Evolutionary conservation across 1,140 invertebrate species (phyloP).

Genomic region (Bombyx mandarina): DNA sequence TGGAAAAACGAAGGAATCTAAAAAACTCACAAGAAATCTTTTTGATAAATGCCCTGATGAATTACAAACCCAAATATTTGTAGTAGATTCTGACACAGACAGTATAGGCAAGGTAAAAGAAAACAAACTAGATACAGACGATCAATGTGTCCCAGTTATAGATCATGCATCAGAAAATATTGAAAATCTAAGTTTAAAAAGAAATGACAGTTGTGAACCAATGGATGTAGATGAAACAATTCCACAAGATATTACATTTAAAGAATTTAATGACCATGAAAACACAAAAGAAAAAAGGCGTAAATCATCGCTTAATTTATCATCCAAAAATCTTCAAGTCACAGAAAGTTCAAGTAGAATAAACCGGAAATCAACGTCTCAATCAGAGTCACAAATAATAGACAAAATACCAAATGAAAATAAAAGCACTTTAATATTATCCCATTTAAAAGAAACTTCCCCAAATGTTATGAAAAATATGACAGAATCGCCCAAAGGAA

Average conservation of each 20-base stretch:
- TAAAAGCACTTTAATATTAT: conserved; percentile 49
- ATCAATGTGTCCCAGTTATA: conserved; percentile 48
- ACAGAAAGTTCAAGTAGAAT: too few relatives aligned
- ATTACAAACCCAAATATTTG: conserved; percentile 26
- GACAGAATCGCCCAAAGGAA: conserved; percentile 26
- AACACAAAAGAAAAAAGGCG: not conserved
- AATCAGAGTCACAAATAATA: conserved; percentile 18
- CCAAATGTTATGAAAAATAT: conserved; percentile 22
- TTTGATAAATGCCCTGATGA: conserved; percentile 25
- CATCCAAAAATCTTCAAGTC: too few relatives aligned
- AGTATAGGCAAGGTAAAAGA: conserved; percentile 10
- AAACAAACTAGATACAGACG: conserved; percentile 21
- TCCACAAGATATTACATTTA: conserved; percentile 27
- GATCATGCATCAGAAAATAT: conserved; percentile 8
- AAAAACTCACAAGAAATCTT: not conserved
- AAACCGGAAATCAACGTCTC: not conserved
- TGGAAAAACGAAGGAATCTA: not conserved
- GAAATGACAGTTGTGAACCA: conserved; percentile 40
- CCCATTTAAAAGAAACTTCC: conserved; percentile 44
- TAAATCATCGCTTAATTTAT: conserved; percentile 5
- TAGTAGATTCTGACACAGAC: conserved; percentile 44
- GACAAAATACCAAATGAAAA: conserved; percentile 38
- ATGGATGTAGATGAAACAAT: conserved; percentile 60
- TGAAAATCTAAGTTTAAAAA: conserved; percentile 4
- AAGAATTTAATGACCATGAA: not conserved